These are phyloP conservation scores for Palaemon carinicauda DNA, from an alignment of 1,140 invertebrate species.

Conservation along the genomic window DNA sequence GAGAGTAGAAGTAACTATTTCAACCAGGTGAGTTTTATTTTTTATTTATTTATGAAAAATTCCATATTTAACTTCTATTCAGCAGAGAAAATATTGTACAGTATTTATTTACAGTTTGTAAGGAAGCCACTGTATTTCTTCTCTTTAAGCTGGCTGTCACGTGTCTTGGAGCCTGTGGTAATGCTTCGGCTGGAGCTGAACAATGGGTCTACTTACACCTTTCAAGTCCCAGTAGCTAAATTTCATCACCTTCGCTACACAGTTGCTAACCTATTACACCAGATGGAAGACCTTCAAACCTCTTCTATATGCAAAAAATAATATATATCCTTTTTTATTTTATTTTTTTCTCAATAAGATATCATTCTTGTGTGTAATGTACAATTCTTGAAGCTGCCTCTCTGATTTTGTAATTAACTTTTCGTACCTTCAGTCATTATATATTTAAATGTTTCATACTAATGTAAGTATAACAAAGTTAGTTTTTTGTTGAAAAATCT, in stretches of 20 bases:
- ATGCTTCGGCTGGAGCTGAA: background rate
- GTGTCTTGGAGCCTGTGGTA: conserved; percentile 43
- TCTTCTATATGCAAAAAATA: conserved; percentile 38
- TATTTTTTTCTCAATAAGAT: too few species aligned
- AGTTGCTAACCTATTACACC: conserved; percentile 42
- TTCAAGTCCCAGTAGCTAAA: conserved; percentile 22
- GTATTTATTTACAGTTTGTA: background rate
- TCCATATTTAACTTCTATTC: too few species aligned
- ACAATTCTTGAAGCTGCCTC: too few species aligned
- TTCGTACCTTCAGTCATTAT: too few species aligned
- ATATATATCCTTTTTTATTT: background rate
- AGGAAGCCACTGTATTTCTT: background rate
- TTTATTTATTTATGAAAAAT: background rate
- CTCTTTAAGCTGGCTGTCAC: conserved; percentile 31
- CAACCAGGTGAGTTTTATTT: conserved; percentile 25
- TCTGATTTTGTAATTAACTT: too few species aligned
- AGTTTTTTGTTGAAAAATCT: too few species aligned
- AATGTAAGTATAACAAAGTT: too few species aligned
- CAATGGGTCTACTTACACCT: conserved; percentile 7
- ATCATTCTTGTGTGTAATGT: too few species aligned
- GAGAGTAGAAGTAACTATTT: conserved; percentile 49
- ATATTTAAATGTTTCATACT: too few species aligned
- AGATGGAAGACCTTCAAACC: conserved; percentile 14
- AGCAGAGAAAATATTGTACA: background rate
- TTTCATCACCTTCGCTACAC: conserved; percentile 40